Evolutionary conservation across 35 echinoderm and acorn worm genomes (phyloP).

Genomic region (Heliocidaris tuberculata): DNA sequence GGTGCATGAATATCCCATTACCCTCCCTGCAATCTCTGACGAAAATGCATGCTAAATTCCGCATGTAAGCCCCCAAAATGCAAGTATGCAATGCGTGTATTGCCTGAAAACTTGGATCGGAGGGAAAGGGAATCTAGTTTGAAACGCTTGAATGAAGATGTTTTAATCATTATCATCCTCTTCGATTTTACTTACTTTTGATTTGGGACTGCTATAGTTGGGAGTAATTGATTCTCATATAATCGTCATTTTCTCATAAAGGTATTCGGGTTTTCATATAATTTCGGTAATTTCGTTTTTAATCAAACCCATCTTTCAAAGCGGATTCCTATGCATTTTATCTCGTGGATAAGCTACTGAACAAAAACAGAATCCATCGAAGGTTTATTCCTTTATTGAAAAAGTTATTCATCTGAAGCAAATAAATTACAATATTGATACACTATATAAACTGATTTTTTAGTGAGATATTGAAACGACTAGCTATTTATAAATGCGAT

Average conservation of each 20-base stretch:
- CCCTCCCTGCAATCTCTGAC: background rate
- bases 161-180: background rate
- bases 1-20: background rate
- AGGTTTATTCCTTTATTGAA: no score
- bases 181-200: background rate
- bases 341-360: background rate
- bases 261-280: background rate
- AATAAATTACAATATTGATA: no score
- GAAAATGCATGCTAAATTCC: background rate
- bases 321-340: background rate
- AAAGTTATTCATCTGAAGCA: no score
- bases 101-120: background rate
- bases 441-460: no score
- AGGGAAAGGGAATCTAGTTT: background rate
- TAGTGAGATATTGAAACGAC: no score
- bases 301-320: background rate
- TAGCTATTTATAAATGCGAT: no score
- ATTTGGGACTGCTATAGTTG: background rate
- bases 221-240: background rate
- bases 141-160: background rate
- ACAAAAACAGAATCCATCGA: no score
- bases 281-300: background rate
- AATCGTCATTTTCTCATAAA: background rate
- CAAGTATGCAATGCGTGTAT: no score
- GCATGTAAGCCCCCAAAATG: background rate